Evolutionary conservation across 1,140 invertebrate genomes (phyloP).

Genomic region (Rhizoglyphus robini): DNA sequence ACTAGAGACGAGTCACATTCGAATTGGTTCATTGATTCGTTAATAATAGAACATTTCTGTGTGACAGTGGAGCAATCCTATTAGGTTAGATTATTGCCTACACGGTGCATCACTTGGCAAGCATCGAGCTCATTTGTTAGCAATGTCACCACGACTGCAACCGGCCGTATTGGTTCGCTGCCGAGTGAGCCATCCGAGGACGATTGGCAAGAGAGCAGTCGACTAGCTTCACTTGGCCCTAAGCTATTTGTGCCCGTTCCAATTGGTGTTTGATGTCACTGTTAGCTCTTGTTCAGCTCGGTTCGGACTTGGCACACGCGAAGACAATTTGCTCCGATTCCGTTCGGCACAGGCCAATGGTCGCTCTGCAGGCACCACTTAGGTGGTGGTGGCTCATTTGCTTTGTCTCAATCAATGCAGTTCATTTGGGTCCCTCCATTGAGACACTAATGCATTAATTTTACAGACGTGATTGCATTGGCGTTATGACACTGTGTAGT

Average conservation of each 20-base stretch:
- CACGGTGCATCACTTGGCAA: no score
- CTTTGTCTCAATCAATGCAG: not conserved
- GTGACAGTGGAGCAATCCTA: no score
- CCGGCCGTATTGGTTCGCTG: no score
- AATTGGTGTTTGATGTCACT: not conserved
- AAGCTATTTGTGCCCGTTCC: slow-evolving; percentile 10
- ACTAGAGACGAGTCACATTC: no score
- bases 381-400: not conserved
- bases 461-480: no score
- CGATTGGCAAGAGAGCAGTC: not conserved
- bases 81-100: no score
- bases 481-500: not conserved
- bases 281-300: not conserved
- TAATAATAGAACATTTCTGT: no score
- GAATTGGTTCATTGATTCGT: no score
- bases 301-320: not conserved
- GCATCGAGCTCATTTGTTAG: no score
- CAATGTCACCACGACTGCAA: no score
- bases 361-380: no score
- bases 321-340: not conserved
- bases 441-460: not conserved
- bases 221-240: not conserved
- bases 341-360: not conserved
- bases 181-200: not conserved
- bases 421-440: no score